phyloP scores from a whole-genome alignment of 2,113 vertebrate species.

The Bagarius yarrelli region DNA sequence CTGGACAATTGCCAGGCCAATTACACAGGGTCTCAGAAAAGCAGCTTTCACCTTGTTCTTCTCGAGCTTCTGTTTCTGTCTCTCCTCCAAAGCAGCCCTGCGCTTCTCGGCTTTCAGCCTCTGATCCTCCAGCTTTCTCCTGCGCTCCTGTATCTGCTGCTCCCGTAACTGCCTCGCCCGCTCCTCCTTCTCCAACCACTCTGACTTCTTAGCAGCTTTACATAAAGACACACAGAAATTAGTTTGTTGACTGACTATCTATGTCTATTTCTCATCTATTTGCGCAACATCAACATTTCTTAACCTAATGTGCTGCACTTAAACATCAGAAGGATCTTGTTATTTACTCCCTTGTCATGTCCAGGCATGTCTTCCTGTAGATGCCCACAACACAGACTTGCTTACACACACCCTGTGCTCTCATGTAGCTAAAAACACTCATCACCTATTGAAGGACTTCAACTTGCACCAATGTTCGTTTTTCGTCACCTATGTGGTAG shows the following conservation, averaged over 20 bases:
- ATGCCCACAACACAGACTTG: not conserved
- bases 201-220: conserved; percentile 85
- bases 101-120: conserved; percentile 85
- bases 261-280: not conserved
- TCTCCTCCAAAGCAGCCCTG: conserved; percentile 81
- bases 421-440: not conserved
- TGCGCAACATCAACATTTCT: not conserved
- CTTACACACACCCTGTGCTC: not conserved
- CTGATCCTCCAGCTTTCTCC: conserved; percentile 86
- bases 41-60: conserved; percentile 85
- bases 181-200: conserved; percentile 97
- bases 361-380: not conserved
- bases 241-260: not conserved
- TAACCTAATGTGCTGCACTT: not conserved
- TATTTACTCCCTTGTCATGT: not conserved
- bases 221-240: not conserved
- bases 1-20: not conserved
- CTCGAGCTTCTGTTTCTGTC: conserved; percentile 91
- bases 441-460: not conserved
- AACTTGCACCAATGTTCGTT: not conserved
- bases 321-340: not conserved
- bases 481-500: not conserved
- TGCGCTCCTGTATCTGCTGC: conserved; percentile 89
- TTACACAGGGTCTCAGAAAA: not conserved
- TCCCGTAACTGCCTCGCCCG: conserved; percentile 84